Percentiles rank a stretch among this genome's conserved stretches.
Evolutionary conservation across 2,888 invertebrate genomes (phyloP).

Genomic region (Rhagophthalmus giganteus): DNA sequence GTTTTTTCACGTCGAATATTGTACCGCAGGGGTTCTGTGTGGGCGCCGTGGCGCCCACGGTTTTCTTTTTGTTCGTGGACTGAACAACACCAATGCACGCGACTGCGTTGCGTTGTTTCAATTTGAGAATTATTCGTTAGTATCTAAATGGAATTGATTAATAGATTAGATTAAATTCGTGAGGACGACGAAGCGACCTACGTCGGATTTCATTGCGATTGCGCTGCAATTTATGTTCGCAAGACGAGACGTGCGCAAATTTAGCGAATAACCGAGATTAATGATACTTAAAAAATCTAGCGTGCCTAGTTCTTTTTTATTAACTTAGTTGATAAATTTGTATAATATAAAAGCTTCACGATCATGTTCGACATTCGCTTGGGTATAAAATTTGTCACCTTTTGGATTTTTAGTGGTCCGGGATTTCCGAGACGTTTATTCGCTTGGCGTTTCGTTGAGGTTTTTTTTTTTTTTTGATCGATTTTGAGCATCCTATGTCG

Average conservation of each 20-base stretch:
- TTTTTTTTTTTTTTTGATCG: not conserved
- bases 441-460: too few relatives aligned
- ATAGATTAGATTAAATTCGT: conserved; percentile 18
- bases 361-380: conserved; percentile 1
- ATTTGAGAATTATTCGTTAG: conserved; percentile 21
- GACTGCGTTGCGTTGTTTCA: conserved; percentile 16
- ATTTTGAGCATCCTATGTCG: too few relatives aligned
- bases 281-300: conserved; percentile 31
- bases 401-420: not conserved
- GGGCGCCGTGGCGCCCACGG: too few relatives aligned
- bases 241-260: conserved; percentile 14
- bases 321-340: conserved; percentile 22
- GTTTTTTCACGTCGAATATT: too few relatives aligned
- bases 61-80: not conserved
- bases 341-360: conserved; percentile 18
- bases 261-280: conserved; percentile 15
- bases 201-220: not conserved
- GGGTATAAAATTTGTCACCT: not conserved
- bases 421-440: too few relatives aligned
- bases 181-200: not conserved
- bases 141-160: conserved; percentile 47
- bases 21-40: too few relatives aligned
- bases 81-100: conserved; percentile 1
- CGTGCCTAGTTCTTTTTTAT: conserved; percentile 36
- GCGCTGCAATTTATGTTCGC: conserved; percentile 1